Evolutionary conservation across 2,888 invertebrate species (phyloP).

Genomic region (Leucozona laternaria): DNA sequence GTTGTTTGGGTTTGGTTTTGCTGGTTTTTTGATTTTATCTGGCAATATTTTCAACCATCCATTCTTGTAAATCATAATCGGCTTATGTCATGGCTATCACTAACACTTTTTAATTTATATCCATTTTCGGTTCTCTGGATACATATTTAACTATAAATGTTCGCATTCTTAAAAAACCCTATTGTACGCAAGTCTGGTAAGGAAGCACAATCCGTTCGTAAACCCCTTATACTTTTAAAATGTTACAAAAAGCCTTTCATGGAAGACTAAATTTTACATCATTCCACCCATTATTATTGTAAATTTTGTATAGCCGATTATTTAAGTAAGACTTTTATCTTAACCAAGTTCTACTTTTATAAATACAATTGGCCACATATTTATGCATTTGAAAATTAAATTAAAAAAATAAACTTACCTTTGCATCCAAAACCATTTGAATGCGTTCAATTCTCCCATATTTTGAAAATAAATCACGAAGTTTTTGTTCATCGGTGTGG

Average conservation of each 20-base stretch:
- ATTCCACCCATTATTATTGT: slow-evolving; percentile 74
- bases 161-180: too few species aligned
- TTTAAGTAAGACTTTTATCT: slow-evolving; percentile 7
- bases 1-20: too few species aligned
- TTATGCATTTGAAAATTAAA: not conserved
- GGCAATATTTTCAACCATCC: too few species aligned
- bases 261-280: slow-evolving; percentile 69
- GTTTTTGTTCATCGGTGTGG: slow-evolving; percentile 95
- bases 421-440: slow-evolving; percentile 97
- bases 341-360: not conserved
- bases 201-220: too few species aligned
- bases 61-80: too few species aligned
- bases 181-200: too few species aligned
- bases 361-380: not conserved
- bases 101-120: too few species aligned
- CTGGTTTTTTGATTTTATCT: too few species aligned
- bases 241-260: slow-evolving; percentile 82
- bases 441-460: slow-evolving; percentile 96
- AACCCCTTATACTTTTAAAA: not conserved
- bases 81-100: too few species aligned
- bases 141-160: too few species aligned
- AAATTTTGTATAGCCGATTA: slow-evolving; percentile 46
- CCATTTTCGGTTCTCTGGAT: too few species aligned
- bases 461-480: slow-evolving; percentile 95
- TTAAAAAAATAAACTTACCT: slow-evolving; percentile 82